Conservation (phyloP, 1,140 invertebrate genomes). For the Acyrthosiphon pisum region DNA sequence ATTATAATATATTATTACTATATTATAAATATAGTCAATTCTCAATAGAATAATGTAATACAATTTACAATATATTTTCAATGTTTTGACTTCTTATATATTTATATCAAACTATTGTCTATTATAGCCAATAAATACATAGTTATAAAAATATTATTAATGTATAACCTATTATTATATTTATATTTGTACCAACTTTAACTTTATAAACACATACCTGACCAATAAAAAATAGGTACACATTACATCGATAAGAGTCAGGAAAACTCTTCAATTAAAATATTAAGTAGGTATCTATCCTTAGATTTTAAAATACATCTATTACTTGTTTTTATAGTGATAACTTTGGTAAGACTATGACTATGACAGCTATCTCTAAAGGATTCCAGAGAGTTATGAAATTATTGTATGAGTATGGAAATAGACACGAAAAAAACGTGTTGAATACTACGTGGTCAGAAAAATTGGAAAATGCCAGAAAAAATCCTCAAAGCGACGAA, state of each 20-base stretch:
- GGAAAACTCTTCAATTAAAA: background rate
- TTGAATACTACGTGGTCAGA: background rate
- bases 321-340: conserved; percentile 24
- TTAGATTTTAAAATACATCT: background rate
- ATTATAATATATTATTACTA: too few relatives aligned
- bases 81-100: background rate
- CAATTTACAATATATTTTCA: background rate
- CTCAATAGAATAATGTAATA: background rate
- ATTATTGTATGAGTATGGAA: background rate
- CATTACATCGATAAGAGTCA: background rate
- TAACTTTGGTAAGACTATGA: conserved; percentile 49
- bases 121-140: too few relatives aligned
- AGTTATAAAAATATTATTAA: too few relatives aligned
- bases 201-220: background rate
- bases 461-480: background rate
- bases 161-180: background rate
- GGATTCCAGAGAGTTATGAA: conserved; percentile 46
- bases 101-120: too few relatives aligned
- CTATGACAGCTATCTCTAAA: conserved; percentile 51
- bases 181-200: background rate
- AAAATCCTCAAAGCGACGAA: background rate
- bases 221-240: background rate
- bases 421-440: background rate
- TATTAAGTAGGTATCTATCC: background rate
- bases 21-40: background rate